Evolutionary conservation across 2,888 invertebrate species (phyloP).

Genomic region (Salpingus planirostris): DNA sequence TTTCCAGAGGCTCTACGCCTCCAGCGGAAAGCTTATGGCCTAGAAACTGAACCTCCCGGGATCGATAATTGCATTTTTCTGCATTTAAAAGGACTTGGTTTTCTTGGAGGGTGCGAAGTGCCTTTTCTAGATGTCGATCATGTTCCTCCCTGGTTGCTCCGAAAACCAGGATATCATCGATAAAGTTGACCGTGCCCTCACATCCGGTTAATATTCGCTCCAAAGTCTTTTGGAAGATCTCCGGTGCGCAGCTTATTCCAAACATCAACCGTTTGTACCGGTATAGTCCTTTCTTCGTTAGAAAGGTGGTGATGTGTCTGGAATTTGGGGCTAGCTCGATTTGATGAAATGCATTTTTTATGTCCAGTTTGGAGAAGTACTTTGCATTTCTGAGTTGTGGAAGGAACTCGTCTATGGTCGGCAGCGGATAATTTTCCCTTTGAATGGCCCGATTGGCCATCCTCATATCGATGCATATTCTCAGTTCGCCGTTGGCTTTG

Average conservation of each 20-base stretch:
- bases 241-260: conserved; percentile 36
- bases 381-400: conserved; percentile 8
- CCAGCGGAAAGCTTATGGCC: no score
- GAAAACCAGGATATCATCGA: conserved; percentile 35
- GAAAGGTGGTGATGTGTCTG: conserved; percentile 31
- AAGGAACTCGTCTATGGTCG: conserved; percentile 11
- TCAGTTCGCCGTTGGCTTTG: no score
- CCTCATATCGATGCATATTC: conserved; percentile 13
- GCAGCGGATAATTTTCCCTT: conserved; percentile 10
- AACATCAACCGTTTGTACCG: conserved; percentile 33
- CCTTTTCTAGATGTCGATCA: conserved; percentile 24
- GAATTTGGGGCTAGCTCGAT: conserved; percentile 26
- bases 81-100: no score
- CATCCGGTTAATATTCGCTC: conserved; percentile 27
- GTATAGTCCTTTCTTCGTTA: conserved; percentile 28
- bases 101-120: no score
- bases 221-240: conserved; percentile 37
- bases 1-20: no score
- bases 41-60: no score
- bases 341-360: conserved; percentile 31
- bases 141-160: conserved; percentile 24
- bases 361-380: conserved; percentile 8
- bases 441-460: conserved; percentile 8
- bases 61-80: no score
- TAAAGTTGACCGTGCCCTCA: conserved; percentile 30